Percentiles rank a stretch among this genome's conserved stretches.
phyloP scores from a whole-genome alignment of 1,140 invertebrate genomes.

The Drosophila saltans region DNA sequence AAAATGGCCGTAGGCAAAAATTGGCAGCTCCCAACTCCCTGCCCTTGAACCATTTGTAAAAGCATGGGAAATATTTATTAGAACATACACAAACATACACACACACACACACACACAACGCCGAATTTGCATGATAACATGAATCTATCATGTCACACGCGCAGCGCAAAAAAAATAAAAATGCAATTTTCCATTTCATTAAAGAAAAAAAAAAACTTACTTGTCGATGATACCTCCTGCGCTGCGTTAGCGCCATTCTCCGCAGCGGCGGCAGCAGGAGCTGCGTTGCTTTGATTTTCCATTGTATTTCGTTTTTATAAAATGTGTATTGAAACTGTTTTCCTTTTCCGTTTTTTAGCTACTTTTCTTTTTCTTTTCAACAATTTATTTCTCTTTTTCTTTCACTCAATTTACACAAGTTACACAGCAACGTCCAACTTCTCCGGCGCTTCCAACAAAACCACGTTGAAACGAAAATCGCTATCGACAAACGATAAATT shows the following conservation, averaged over 20 bases:
- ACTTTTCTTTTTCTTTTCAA: constrained; percentile 49
- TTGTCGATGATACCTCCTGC: constrained; percentile 82
- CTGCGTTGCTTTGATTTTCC: constrained; percentile 82
- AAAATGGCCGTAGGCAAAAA: constrained; percentile 61
- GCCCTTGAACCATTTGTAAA: constrained; percentile 62
- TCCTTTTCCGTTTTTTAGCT: constrained; percentile 1
- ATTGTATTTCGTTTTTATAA: constrained; percentile 69
- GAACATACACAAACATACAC: constrained; percentile 1
- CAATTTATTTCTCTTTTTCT: constrained; percentile 51
- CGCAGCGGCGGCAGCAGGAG: constrained; percentile 68
- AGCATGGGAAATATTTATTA: constrained; percentile 16
- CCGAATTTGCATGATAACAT: constrained; percentile 36
- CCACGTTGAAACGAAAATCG: constrained; percentile 52
- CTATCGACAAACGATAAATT: too few relatives aligned
- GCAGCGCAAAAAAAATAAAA: constrained; percentile 23
- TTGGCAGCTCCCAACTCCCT: constrained; percentile 28
- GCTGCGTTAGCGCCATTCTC: constrained; percentile 71
- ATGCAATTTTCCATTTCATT: constrained; percentile 32
- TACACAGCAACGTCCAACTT: constrained; percentile 76
- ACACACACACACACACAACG: constrained; percentile 32
- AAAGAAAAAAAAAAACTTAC: constrained; percentile 69
- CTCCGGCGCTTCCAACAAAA: constrained; percentile 77
- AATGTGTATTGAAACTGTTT: constrained; percentile 70
- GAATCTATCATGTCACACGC: constrained; percentile 25
- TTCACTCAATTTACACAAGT: constrained; percentile 71